phyloP scores from a whole-genome alignment of 2,888 invertebrate genomes.

The Antheraea yamamai region DNA sequence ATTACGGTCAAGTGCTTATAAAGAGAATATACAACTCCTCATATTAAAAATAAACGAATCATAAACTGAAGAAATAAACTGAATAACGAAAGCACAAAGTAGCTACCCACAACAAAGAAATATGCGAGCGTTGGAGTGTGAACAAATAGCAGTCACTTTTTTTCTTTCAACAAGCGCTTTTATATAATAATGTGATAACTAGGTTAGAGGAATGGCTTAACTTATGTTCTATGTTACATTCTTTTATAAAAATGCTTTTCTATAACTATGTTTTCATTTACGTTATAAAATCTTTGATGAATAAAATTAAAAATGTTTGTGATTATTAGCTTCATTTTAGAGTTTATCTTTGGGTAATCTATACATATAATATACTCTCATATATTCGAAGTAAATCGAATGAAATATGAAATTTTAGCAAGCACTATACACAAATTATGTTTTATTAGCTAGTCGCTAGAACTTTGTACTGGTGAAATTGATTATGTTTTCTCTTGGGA shows the following conservation, averaged over 20 bases:
- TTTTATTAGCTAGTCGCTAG: too few species aligned
- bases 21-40: not conserved
- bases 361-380: too few species aligned
- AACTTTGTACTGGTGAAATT: too few species aligned
- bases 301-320: too few species aligned
- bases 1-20: not conserved
- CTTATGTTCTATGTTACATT: slow-evolving; percentile 15
- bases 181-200: slow-evolving; percentile 6
- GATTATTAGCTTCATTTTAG: too few species aligned
- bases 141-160: slow-evolving; percentile 15
- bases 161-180: slow-evolving; percentile 12
- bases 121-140: not conserved
- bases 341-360: too few species aligned
- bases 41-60: slow-evolving; percentile 4
- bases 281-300: too few species aligned
- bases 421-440: too few species aligned
- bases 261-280: not conserved
- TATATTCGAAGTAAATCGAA: too few species aligned
- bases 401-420: too few species aligned
- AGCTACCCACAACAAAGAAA: slow-evolving; percentile 4
- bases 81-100: not conserved
- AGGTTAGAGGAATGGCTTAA: not conserved
- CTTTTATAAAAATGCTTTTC: not conserved
- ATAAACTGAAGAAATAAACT: not conserved
- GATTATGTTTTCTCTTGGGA: too few species aligned